phyloP scores from a whole-genome alignment of 2,113 vertebrate genomes.

The Neopipo cinnamomea region DNA sequence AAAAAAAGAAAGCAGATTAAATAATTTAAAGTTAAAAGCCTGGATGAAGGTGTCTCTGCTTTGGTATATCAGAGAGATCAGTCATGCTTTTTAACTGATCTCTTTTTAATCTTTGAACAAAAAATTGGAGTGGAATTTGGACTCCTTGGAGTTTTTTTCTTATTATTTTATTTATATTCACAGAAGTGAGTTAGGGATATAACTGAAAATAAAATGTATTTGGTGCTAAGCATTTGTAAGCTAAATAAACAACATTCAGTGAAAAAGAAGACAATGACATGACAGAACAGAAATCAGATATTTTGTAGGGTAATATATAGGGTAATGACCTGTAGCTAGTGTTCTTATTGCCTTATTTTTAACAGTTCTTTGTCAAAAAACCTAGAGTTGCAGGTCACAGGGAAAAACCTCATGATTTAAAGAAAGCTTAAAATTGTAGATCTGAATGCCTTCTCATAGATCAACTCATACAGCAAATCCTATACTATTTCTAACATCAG shows the following conservation, averaged over 20 bases:
- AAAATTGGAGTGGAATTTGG: neutral
- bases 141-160: neutral
- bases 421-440: neutral
- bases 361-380: neutral
- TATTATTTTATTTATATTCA: neutral
- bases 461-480: neutral
- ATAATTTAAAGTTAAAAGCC: neutral
- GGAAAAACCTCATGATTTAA: neutral
- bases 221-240: neutral
- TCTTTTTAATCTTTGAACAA: slow-evolving; percentile 1
- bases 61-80: neutral
- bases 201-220: neutral
- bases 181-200: neutral
- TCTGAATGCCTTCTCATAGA: neutral
- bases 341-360: neutral
- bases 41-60: neutral
- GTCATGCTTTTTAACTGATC: neutral
- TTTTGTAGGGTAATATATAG: neutral
- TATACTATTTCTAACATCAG: neutral
- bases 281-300: neutral
- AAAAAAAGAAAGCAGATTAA: neutral
- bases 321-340: neutral
- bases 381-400: neutral
- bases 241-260: neutral
- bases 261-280: neutral